These are phyloP conservation scores for Mesoligia furuncula DNA, from an alignment of 2,888 invertebrate species.

Conservation along the genomic window DNA sequence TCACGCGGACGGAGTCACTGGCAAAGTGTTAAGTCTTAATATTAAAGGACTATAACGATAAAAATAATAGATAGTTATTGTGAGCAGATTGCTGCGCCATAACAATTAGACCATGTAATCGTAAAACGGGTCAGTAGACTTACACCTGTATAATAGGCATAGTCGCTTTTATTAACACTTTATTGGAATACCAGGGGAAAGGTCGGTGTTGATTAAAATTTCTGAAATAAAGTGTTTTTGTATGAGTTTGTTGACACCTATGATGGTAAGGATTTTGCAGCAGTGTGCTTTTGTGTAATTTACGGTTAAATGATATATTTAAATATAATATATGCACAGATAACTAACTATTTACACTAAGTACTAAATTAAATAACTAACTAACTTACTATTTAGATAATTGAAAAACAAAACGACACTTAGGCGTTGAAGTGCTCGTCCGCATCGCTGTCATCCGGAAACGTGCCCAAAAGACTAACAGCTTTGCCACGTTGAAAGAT, in stretches of 20 bases:
- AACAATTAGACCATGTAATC: constrained; percentile 32
- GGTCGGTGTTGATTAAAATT: constrained; percentile 21
- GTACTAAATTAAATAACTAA: too few species aligned
- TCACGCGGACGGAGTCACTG: not conserved
- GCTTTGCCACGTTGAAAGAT: too few species aligned
- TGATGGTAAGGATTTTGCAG: not conserved
- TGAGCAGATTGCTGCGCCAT: not conserved
- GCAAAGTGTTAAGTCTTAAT: not conserved
- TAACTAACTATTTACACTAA: too few species aligned
- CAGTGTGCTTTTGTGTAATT: not conserved
- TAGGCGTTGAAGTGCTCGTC: too few species aligned
- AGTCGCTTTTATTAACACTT: constrained; percentile 38
- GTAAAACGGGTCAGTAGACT: constrained; percentile 39
- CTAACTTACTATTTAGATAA: too few species aligned
- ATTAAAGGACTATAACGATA: not conserved
- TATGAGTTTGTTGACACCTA: not conserved
- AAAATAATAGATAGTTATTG: constrained; percentile 14
- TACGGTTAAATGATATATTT: not conserved
- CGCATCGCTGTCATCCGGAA: too few species aligned
- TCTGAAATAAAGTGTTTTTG: constrained; percentile 19
- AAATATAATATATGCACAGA: too few species aligned
- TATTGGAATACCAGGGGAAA: constrained; percentile 25
- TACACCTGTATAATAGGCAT: constrained; percentile 7
- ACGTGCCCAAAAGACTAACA: too few species aligned
- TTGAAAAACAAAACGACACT: too few species aligned